Evolutionary conservation across 1,140 invertebrate species (phyloP), one percentile per base, ranked within the genome.

Genomic region (Habropoda laboriosa): DNA sequence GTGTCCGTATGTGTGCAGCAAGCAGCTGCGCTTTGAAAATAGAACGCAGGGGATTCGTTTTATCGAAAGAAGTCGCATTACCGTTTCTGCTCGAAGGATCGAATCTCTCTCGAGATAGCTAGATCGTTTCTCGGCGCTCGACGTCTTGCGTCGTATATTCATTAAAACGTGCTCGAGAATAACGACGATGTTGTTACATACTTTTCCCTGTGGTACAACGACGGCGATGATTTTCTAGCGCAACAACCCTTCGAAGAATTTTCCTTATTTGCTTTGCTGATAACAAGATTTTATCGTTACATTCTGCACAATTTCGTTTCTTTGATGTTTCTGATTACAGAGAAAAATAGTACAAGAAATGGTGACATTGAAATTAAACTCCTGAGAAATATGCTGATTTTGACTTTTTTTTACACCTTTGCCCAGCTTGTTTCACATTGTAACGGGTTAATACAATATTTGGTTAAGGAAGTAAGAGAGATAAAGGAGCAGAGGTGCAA

Each of bases 61-160:
- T 74, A 74, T 61, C 60, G 72, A 27, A 40, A 45, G 60, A 64
- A 74, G 72, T 74, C 60, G 47, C 60, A 53, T 75, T 75, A 75
- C 61, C 73, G 21, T 32, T 35, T n/a, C 30, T 18, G 61, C 61
- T n/a, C 13, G 61, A 55, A 42, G 73, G 47, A 75, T 75, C 49
- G 61, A 13, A 67, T 75, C 49, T 42, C 49, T 42, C 47, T 7
- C 24, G 35, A 66, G 72, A 38, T 53, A 32, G 47, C 60, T 53
- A n/a, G 72, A 75, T 64, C 47, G 21, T 64, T 53, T 24, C 47
- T 21, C 58, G 27, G 21, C 55, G 30, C 38, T 51, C 66, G 35
- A 64, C 61, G 30, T n/a, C 30, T 68, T 18, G 30, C 47, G n/a
- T 68, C 66, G 66, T 61, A 40, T 64, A 51, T 63, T 64, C 57